A percentile compares a stretch with the other conserved stretches of the same genome.
Evolutionary conservation across 2,888 invertebrate genomes (phyloP).

Genomic region (Lochmaea crataegi): DNA sequence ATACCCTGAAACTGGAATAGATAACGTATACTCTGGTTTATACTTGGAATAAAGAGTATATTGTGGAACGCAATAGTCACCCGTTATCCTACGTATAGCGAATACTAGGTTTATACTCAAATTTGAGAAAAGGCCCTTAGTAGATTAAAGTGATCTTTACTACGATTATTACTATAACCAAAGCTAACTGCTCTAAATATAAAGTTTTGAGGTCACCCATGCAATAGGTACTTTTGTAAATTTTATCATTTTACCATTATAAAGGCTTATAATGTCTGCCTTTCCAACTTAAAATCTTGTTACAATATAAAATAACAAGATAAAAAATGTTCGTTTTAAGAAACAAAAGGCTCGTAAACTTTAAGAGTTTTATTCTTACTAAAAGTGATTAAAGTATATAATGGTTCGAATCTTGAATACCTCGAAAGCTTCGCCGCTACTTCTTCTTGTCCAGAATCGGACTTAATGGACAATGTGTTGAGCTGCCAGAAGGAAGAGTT

Average conservation of each 20-base stretch:
- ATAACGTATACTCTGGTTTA: too few relatives aligned
- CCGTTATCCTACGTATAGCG: too few relatives aligned
- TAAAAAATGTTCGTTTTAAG: conserved; percentile 39
- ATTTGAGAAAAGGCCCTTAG: too few relatives aligned
- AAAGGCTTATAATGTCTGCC: conserved; percentile 22
- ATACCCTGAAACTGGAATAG: too few relatives aligned
- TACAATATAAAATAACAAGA: conserved; percentile 39
- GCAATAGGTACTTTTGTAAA: conserved; percentile 10
- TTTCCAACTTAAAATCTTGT: conserved; percentile 37
- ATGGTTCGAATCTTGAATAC: conserved; percentile 19
- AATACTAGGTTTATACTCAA: too few relatives aligned
- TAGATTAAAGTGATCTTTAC: too few relatives aligned
- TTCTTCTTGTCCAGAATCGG: conserved; percentile 28
- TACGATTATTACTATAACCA: neutral
- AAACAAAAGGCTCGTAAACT: conserved; percentile 45
- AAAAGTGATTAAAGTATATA: conserved; percentile 36
- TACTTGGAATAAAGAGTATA: too few relatives aligned
- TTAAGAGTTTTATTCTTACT: conserved; percentile 38
- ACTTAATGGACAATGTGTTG: neutral
- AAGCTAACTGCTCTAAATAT: neutral
- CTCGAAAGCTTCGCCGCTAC: conserved; percentile 32
- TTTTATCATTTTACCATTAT: conserved; percentile 22
- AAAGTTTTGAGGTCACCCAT: neutral
- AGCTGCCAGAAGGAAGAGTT: too few relatives aligned
- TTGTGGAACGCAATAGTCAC: too few relatives aligned